Evolutionary conservation across 2,113 vertebrate species (phyloP).

Genomic region (Panthera uncia): DNA sequence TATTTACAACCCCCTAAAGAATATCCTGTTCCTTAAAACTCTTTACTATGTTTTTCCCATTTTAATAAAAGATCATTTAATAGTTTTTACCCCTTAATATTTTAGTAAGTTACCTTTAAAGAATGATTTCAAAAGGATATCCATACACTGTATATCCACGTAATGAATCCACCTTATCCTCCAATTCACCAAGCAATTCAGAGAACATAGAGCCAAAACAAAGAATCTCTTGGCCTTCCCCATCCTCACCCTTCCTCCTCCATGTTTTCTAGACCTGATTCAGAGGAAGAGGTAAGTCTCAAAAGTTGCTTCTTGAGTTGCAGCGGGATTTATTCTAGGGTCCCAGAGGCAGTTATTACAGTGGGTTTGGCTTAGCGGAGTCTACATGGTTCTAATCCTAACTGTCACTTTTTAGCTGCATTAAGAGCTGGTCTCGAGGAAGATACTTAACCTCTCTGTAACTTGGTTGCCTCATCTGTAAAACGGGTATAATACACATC

Average conservation of each 20-base stretch:
- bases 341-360: background rate
- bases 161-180: background rate
- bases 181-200: background rate
- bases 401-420: background rate
- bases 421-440: background rate
- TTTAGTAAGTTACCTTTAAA: constrained; percentile 3
- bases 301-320: background rate
- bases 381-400: background rate
- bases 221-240: background rate
- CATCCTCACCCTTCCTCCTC: background rate
- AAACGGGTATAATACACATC: background rate
- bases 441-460: background rate
- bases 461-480: background rate
- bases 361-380: background rate
- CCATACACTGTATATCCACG: background rate
- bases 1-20: background rate
- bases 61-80: background rate
- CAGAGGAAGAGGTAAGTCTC: background rate
- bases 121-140: constrained; percentile 34
- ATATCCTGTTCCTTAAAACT: background rate
- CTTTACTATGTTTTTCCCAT: background rate
- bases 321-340: background rate
- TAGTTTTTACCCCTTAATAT: background rate
- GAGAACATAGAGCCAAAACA: background rate
- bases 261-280: background rate